Percentiles rank a stretch among this genome's conserved stretches.
phyloP scores from a whole-genome alignment of 2,888 invertebrate genomes.

The Aethes cnicana region DNA sequence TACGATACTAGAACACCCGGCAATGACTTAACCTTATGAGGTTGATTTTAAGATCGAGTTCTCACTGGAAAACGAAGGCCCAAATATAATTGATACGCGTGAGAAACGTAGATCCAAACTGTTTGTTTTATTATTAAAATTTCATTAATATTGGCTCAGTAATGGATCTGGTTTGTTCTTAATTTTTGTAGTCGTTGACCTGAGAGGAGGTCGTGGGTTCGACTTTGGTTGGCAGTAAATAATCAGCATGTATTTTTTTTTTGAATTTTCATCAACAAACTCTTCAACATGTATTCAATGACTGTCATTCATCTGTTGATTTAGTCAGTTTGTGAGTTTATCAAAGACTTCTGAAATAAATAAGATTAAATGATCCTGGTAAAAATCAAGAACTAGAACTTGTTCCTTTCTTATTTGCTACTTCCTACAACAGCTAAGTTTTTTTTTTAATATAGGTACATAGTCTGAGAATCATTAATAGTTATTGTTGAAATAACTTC shows the following conservation, averaged over 20 bases:
- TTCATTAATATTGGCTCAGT: conserved; percentile 43
- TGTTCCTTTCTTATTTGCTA: too few species aligned
- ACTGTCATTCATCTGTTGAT: too few species aligned
- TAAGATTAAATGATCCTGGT: too few species aligned
- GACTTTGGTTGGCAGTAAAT: background rate
- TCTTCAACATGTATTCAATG: too few species aligned
- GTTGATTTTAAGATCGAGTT: conserved; percentile 6
- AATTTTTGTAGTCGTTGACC: conserved; percentile 9
- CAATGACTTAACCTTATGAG: conserved; percentile 10
- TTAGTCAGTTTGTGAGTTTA: too few species aligned
- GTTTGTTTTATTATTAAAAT: conserved; percentile 42
- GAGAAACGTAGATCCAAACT: conserved; percentile 42
- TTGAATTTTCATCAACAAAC: too few species aligned
- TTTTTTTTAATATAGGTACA: too few species aligned
- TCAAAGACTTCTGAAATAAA: too few species aligned
- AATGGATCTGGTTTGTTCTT: conserved; percentile 30
- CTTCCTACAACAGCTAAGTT: too few species aligned
- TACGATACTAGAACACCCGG: conserved; percentile 15
- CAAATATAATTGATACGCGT: conserved; percentile 37
- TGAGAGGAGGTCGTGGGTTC: background rate
- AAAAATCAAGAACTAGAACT: too few species aligned
- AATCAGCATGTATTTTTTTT: background rate
- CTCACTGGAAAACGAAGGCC: conserved; percentile 22
- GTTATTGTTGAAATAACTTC: too few species aligned
- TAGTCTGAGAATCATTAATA: too few species aligned